Evolutionary conservation across 2,113 vertebrate species (phyloP).

Genomic region (Tragulus kanchil): DNA sequence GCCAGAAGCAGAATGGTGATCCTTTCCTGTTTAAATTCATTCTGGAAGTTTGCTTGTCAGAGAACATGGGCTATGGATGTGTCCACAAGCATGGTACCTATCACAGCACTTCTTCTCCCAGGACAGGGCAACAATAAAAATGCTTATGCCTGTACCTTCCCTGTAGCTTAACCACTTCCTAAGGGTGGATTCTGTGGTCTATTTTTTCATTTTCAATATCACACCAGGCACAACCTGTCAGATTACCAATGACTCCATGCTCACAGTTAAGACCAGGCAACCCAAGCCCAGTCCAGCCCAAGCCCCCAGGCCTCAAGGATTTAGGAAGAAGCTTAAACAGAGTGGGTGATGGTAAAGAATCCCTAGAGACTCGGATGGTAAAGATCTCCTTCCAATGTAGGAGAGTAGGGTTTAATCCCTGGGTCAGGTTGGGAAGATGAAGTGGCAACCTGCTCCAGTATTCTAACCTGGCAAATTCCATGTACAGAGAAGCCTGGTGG

Average conservation of each 20-base stretch:
- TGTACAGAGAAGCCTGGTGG: not conserved
- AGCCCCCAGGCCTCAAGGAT: not conserved
- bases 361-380: not conserved
- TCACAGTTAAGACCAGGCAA: not conserved
- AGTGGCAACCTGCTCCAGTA: not conserved
- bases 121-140: not conserved
- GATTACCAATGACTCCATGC: not conserved
- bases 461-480: not conserved
- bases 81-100: not conserved
- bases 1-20: not conserved
- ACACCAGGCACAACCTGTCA: not conserved
- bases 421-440: not conserved
- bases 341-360: not conserved
- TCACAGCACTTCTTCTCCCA: not conserved
- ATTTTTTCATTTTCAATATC: conserved; percentile 8
- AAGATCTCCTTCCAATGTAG: not conserved
- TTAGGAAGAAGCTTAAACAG: not conserved
- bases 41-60: not conserved
- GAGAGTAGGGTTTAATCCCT: not conserved
- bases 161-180: not conserved
- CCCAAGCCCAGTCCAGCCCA: not conserved
- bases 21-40: not conserved
- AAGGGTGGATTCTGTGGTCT: not conserved
- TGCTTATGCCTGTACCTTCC: not conserved
- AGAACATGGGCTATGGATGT: not conserved